Percentiles rank a stretch among this genome's conserved stretches.
phyloP scores from a whole-genome alignment of 2,888 invertebrate genomes.

The Volucella inanis region DNA sequence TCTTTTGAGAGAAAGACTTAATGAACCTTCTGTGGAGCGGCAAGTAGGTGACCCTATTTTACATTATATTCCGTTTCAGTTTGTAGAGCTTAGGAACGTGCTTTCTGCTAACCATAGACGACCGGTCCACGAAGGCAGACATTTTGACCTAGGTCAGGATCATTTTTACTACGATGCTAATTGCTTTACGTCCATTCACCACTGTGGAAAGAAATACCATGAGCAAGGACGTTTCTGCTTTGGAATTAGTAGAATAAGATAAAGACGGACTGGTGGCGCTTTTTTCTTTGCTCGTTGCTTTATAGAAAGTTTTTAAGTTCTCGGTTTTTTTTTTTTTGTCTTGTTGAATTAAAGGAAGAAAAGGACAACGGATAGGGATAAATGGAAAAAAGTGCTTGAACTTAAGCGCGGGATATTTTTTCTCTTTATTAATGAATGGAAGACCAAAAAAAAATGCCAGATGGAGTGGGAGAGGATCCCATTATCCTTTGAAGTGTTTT shows the following conservation, averaged over 20 bases:
- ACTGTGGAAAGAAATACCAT: not conserved
- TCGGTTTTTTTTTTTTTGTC: slow-evolving; percentile 5
- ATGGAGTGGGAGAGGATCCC: not conserved
- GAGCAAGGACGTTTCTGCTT: slow-evolving; percentile 27
- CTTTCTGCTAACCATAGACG: slow-evolving; percentile 5
- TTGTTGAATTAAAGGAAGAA: slow-evolving; percentile 8
- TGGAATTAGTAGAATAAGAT: slow-evolving; percentile 10
- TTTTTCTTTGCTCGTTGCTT: slow-evolving; percentile 6
- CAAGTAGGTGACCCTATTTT: slow-evolving; percentile 60
- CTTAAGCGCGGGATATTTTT: slow-evolving; percentile 5
- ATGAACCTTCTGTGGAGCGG: slow-evolving; percentile 45
- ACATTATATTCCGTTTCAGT: slow-evolving; percentile 5
- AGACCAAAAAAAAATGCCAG: not conserved
- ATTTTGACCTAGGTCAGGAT: slow-evolving; percentile 67
- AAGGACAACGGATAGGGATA: not conserved
- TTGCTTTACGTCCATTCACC: slow-evolving; percentile 69
- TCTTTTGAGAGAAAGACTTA: slow-evolving; percentile 43
- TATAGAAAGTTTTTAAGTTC: slow-evolving; percentile 42
- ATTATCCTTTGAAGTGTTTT: not conserved
- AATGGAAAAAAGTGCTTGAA: slow-evolving; percentile 5
- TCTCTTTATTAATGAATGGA: slow-evolving; percentile 31
- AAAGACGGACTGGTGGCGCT: not conserved
- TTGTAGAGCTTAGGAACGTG: slow-evolving; percentile 19
- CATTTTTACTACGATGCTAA: slow-evolving; percentile 73
- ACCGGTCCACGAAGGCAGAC: slow-evolving; percentile 15